Base-by-base conservation (phyloP, 2,797 vertebrate genomes). In the Pantherophis alleghaniensis region DNA sequence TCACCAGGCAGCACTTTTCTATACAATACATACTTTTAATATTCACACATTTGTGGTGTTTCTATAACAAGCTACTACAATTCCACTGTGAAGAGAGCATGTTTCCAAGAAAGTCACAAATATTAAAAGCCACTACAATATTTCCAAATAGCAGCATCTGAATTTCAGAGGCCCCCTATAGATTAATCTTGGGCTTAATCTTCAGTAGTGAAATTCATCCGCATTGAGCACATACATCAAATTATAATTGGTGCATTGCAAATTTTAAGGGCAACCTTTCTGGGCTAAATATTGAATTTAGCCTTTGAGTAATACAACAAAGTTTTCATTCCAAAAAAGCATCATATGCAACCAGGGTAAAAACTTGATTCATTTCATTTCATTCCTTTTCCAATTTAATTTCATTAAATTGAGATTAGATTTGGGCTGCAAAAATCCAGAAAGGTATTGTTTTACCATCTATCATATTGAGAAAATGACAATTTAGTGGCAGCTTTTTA, bases 1-100 rank as follows among this genome's bases (percentile, higher is more conserved):
- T 94, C 87, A 95, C 94, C 92, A 95, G 95, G 94, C 91, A 89
- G 93, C 94, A 60, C 63, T 59, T 97, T 96, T 96, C 92, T 93
- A 94, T 93, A 96, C 87, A 79, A 28, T 24, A 59, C 90, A 93
- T 94, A 93, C n/a, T 93, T 94, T 94, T 63, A 87, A 87, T 95
- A 92, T 93, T 96, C 92, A 60, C 66, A 91, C 22, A 89, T 83
- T 93, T 93, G 91, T 91, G 95, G 92, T 96, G 88, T 92, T 89
- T 91, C 94, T 83, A 60, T 94, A 94, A 96, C 92, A 96, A 93
- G 90, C 12, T 92, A 61, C 24, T 88, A 93, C 93, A 94, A 94
- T 95, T 93, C 90, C 55, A 14, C 42, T 90, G 89, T 74, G 87
- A 63, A 95, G 86, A 91, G 92, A 95, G 93, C 0, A 26, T 37